These are phyloP conservation scores for Vimba vimba DNA, from an alignment of 2,113 vertebrate species.

Conservation along the genomic window DNA sequence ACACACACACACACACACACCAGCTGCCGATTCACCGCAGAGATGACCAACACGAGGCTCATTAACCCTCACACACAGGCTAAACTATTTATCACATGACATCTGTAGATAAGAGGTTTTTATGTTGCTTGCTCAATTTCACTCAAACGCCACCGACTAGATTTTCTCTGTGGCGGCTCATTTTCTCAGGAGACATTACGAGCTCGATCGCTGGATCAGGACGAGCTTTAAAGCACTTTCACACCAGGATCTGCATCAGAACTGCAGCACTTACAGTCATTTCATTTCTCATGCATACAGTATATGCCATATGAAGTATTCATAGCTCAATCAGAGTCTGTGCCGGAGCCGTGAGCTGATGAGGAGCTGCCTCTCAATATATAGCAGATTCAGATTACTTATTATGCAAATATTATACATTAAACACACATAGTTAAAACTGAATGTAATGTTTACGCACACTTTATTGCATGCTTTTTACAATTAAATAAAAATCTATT, in stretches of 20 bases:
- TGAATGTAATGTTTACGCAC: too few relatives aligned
- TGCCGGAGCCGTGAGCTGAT: not conserved
- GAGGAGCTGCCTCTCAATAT: not conserved
- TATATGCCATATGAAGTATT: not conserved
- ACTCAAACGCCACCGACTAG: conserved; percentile 37
- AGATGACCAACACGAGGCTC: conserved; percentile 62
- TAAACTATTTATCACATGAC: conserved; percentile 67
- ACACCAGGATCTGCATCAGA: conserved; percentile 1
- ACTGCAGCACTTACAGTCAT: not conserved
- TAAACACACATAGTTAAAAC: too few relatives aligned
- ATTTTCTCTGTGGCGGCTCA: not conserved
- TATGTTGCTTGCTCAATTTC: conserved; percentile 69
- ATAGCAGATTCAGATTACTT: not conserved
- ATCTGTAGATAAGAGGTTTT: conserved; percentile 59
- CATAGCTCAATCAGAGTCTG: not conserved
- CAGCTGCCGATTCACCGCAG: conserved; percentile 1
- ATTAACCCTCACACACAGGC: conserved; percentile 68
- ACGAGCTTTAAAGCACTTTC: conserved; percentile 25
- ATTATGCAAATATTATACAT: too few relatives aligned
- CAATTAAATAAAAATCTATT: too few relatives aligned
- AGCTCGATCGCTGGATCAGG: conserved; percentile 27
- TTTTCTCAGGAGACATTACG: conserved; percentile 31
- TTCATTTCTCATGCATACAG: not conserved
- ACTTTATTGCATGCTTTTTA: too few relatives aligned
- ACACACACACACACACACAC: too few relatives aligned